These are phyloP conservation scores for Macrochelys suwanniensis DNA, from an alignment of 2,797 vertebrate genomes.

Conservation along the genomic window DNA sequence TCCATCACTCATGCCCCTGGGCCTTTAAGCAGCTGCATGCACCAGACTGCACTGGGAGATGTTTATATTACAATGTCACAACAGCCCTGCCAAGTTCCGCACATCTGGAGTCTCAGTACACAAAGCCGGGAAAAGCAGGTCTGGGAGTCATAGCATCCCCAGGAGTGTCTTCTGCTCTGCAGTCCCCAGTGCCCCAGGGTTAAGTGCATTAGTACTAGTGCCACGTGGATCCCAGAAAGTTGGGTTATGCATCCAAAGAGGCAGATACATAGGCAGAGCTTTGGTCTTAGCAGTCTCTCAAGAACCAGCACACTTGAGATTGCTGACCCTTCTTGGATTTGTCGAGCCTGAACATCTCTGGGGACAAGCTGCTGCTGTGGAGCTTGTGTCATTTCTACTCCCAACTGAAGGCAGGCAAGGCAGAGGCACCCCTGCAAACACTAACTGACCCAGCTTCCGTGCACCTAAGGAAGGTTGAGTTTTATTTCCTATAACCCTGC, in stretches of 20 bases:
- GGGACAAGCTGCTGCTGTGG: rapidly evolving
- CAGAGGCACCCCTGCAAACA: not conserved
- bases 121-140: not conserved
- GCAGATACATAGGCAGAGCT: rapidly evolving
- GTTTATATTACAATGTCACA: not conserved
- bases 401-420: not conserved
- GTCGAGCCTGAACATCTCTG: not conserved
- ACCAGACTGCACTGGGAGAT: constrained; percentile 1
- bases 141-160: not conserved
- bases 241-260: not conserved
- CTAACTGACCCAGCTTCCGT: not conserved
- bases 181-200: rapidly evolving
- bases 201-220: not conserved
- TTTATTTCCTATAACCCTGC: not conserved
- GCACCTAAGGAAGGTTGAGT: too few species aligned
- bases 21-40: not conserved
- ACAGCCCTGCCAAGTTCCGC: constrained; percentile 39
- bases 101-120: constrained; percentile 68
- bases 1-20: not conserved
- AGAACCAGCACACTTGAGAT: not conserved
- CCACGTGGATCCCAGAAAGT: not conserved
- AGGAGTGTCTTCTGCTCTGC: not conserved
- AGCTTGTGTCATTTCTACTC: not conserved
- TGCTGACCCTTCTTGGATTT: not conserved
- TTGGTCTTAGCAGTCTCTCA: not conserved